These are phyloP conservation scores for Bilobella aurantiaca DNA, from an alignment of 1,140 invertebrate species.

Conservation along the genomic window DNA sequence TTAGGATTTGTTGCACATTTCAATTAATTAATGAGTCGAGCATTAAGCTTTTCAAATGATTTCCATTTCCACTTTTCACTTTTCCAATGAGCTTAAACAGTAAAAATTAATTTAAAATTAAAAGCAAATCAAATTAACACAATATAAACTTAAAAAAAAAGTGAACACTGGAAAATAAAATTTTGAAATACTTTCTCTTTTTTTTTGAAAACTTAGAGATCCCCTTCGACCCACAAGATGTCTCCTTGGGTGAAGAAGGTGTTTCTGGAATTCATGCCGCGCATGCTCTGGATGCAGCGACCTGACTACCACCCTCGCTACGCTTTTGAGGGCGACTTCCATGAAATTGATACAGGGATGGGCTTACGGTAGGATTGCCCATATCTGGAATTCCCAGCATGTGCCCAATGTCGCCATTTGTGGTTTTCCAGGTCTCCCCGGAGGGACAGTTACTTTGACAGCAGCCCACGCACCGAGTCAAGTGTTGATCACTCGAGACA, in stretches of 20 bases:
- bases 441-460: constrained; percentile 34
- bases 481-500: constrained; percentile 34
- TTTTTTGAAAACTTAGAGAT: constrained; percentile 47
- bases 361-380: background rate
- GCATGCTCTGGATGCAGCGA: constrained; percentile 73
- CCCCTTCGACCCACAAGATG: constrained; percentile 94
- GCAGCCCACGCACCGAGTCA: constrained; percentile 32
- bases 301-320: constrained; percentile 72
- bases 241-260: constrained; percentile 71
- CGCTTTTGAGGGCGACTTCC: constrained; percentile 54
- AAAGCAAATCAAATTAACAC: too few relatives aligned
- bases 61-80: background rate
- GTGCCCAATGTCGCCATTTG: background rate
- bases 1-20: background rate
- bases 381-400: background rate
- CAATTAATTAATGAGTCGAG: background rate
- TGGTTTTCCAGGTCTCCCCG: constrained; percentile 20
- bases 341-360: constrained; percentile 49
- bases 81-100: background rate
- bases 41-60: background rate
- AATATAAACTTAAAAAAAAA: too few relatives aligned
- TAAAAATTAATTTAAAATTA: background rate
- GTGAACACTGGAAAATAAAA: too few relatives aligned
- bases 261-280: constrained; percentile 80
- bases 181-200: too few relatives aligned